Conservation (phyloP, 2,888 invertebrate genomes). For the Ypsolopha scabrella region DNA sequence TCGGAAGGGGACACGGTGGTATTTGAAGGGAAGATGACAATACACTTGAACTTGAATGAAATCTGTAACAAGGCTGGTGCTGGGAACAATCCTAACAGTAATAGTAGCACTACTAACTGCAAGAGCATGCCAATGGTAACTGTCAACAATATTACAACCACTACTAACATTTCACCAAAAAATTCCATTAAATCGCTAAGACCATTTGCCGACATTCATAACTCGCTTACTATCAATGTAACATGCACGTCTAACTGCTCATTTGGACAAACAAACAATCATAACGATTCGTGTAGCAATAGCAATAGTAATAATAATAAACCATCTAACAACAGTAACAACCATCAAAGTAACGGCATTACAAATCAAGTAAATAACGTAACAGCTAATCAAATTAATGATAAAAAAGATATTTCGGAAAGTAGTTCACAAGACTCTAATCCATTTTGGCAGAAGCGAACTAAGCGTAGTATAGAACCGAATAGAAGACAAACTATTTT, state of each 20-base stretch:
- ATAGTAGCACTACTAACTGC: slow-evolving; percentile 45
- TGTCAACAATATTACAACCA: slow-evolving; percentile 68
- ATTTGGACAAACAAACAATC: slow-evolving; percentile 24
- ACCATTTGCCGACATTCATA: slow-evolving; percentile 28
- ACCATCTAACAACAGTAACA: slow-evolving; percentile 1
- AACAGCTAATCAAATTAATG: slow-evolving; percentile 20
- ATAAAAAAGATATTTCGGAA: slow-evolving; percentile 22
- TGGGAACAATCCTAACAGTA: slow-evolving; percentile 44
- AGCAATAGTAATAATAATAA: slow-evolving; percentile 17
- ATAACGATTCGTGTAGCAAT: slow-evolving; percentile 24
- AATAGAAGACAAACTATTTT: slow-evolving; percentile 63
- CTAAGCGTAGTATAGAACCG: slow-evolving; percentile 50
- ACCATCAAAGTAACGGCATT: slow-evolving; percentile 13
- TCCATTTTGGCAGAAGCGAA: slow-evolving; percentile 60
- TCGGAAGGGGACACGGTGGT: slow-evolving; percentile 65
- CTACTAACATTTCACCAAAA: slow-evolving; percentile 65
- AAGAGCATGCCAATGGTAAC: slow-evolving; percentile 69
- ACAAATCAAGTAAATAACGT: slow-evolving; percentile 13
- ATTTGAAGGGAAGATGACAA: slow-evolving; percentile 67
- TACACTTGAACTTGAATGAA: slow-evolving; percentile 65
- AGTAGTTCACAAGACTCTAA: slow-evolving; percentile 58
- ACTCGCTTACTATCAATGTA: slow-evolving; percentile 34
- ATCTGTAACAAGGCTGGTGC: slow-evolving; percentile 62
- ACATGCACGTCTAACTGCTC: slow-evolving; percentile 37
- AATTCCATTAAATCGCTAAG: slow-evolving; percentile 63